A percentile compares a stretch with the other conserved stretches of the same genome.
Conservation (phyloP, 2,888 invertebrate species). For the Eristalis tenax region DNA sequence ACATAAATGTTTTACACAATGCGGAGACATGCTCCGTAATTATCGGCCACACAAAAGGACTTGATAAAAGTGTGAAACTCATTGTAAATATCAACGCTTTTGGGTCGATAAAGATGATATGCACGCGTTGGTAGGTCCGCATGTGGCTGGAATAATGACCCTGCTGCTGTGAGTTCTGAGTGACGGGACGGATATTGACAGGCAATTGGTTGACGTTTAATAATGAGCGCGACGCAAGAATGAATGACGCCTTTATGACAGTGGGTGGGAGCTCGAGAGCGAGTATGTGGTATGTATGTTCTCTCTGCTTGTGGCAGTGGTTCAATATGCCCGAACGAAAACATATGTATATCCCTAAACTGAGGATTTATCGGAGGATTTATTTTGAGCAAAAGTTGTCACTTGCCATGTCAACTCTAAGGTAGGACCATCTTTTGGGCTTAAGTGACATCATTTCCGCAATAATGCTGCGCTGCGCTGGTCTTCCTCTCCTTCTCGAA, state of each 20-base stretch:
- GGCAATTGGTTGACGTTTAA: conserved; percentile 17
- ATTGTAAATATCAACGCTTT: conserved; percentile 44
- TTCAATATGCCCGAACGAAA: background rate
- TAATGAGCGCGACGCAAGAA: background rate
- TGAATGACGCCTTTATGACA: background rate
- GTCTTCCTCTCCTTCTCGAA: too few species aligned
- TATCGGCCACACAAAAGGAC: conserved; percentile 52
- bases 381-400: background rate
- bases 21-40: conserved; percentile 56
- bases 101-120: conserved; percentile 27
- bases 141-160: conserved; percentile 2
- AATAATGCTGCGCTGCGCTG: too few species aligned
- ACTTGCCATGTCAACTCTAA: too few species aligned
- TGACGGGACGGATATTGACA: conserved; percentile 30
- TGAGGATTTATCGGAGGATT: background rate
- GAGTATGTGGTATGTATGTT: background rate
- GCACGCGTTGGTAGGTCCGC: background rate
- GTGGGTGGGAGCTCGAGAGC: background rate
- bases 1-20: conserved; percentile 58
- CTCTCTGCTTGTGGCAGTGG: background rate
- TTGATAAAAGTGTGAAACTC: conserved; percentile 56
- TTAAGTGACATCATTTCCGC: too few species aligned
- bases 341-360: background rate
- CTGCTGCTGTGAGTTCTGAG: background rate
- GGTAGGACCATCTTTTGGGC: too few species aligned